Conservation (phyloP, 1,140 invertebrate species). For the Zelostemma sp. region DNA sequence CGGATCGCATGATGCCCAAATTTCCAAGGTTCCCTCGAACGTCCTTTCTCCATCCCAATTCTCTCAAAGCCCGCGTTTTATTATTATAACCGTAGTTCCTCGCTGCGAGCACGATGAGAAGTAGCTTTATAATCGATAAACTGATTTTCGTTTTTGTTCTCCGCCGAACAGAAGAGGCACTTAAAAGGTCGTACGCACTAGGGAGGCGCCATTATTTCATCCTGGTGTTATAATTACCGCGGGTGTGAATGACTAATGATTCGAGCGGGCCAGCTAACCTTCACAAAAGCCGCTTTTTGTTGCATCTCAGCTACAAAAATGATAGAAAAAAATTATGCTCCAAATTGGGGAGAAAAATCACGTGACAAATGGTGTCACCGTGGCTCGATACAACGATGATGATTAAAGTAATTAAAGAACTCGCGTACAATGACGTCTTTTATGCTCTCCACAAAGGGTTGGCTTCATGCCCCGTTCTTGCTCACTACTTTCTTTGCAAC, state of each 20-base stretch:
- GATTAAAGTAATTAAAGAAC: constrained; percentile 46
- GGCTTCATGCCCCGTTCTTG: neutral
- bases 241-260: constrained; percentile 51
- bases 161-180: constrained; percentile 23
- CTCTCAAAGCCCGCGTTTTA: constrained; percentile 29
- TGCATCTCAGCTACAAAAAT: constrained; percentile 28
- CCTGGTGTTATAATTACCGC: constrained; percentile 49
- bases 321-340: constrained; percentile 39
- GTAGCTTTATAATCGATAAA: constrained; percentile 46
- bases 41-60: neutral
- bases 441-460: neutral
- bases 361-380: constrained; percentile 39
- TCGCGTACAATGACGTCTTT: neutral
- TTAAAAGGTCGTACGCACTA: constrained; percentile 45
- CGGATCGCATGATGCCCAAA: constrained; percentile 59
- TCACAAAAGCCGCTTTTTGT: constrained; percentile 43
- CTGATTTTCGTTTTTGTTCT: constrained; percentile 35
- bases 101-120: constrained; percentile 33
- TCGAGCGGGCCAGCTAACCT: constrained; percentile 32
- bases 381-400: constrained; percentile 8
- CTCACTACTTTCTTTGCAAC: too few relatives aligned
- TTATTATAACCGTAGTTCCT: constrained; percentile 29
- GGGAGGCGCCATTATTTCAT: constrained; percentile 48
- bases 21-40: constrained; percentile 20
- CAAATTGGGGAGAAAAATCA: constrained; percentile 28